Evolutionary conservation across 2,888 invertebrate species (phyloP).

Genomic region (Lamellibrachia columna): DNA sequence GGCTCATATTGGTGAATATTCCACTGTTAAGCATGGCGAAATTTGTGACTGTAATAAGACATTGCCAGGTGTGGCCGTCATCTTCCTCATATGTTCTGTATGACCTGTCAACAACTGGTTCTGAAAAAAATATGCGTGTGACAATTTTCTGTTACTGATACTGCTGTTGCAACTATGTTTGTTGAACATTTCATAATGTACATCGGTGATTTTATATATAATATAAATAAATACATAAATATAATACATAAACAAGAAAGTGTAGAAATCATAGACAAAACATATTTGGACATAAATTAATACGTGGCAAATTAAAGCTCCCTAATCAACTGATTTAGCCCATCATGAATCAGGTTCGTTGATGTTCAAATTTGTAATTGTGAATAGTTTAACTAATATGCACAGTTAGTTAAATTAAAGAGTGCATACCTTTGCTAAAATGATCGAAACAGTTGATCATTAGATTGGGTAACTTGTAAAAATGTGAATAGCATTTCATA

Average conservation of each 20-base stretch:
- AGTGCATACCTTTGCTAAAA: too few relatives aligned
- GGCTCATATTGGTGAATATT: conserved; percentile 12
- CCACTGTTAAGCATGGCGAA: neutral
- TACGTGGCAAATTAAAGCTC: neutral
- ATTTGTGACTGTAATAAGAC: conserved; percentile 6
- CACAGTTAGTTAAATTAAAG: too few relatives aligned
- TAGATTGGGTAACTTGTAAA: too few relatives aligned
- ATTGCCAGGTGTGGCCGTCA: neutral
- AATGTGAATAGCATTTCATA: too few relatives aligned
- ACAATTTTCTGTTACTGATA: neutral
- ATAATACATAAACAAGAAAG: neutral
- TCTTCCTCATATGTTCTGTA: neutral
- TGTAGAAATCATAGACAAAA: neutral
- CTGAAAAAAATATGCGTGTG: neutral
- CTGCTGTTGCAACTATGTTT: neutral
- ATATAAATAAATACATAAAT: neutral
- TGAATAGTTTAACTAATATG: too few relatives aligned
- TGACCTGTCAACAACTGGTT: neutral
- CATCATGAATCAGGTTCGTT: too few relatives aligned
- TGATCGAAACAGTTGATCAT: too few relatives aligned
- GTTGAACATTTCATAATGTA: neutral
- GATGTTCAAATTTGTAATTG: too few relatives aligned
- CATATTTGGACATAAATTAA: neutral
- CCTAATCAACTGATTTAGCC: too few relatives aligned
- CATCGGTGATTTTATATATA: neutral